phyloP scores from a whole-genome alignment of 2,888 invertebrate genomes.

The Caenorhabditis japonica region DNA sequence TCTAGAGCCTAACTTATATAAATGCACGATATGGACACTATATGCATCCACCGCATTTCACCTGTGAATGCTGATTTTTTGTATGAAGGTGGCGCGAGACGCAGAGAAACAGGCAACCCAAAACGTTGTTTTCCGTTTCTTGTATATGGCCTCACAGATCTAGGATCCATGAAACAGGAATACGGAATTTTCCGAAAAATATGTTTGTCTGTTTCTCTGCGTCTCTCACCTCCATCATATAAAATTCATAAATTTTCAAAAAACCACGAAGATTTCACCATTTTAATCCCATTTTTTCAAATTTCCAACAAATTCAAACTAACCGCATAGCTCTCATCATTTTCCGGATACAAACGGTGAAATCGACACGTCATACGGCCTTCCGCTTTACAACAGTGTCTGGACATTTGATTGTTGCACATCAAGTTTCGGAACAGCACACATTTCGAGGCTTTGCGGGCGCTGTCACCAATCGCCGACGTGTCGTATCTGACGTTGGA shows the following conservation, averaged over 20 bases:
- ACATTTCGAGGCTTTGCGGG: constrained; percentile 25
- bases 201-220: too few relatives aligned
- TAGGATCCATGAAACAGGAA: neutral
- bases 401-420: constrained; percentile 56
- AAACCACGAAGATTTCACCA: neutral
- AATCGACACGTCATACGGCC: constrained; percentile 36
- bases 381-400: constrained; percentile 43
- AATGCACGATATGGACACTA: too few relatives aligned
- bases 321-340: constrained; percentile 44
- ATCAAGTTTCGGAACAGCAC: constrained; percentile 42
- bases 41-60: too few relatives aligned
- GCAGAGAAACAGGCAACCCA: too few relatives aligned
- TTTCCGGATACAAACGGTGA: constrained; percentile 42
- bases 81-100: too few relatives aligned
- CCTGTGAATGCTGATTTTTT: too few relatives aligned
- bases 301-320: neutral
- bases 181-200: too few relatives aligned
- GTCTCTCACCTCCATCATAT: too few relatives aligned
- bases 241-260: too few relatives aligned
- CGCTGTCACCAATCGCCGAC: constrained; percentile 15
- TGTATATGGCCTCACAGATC: neutral
- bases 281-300: too few relatives aligned
- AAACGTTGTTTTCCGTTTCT: neutral
- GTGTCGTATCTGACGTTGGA: constrained; percentile 16
- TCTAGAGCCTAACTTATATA: too few relatives aligned